Evolutionary conservation across 1,140 invertebrate genomes (phyloP).

Genomic region (Bactericera cockerelli): DNA sequence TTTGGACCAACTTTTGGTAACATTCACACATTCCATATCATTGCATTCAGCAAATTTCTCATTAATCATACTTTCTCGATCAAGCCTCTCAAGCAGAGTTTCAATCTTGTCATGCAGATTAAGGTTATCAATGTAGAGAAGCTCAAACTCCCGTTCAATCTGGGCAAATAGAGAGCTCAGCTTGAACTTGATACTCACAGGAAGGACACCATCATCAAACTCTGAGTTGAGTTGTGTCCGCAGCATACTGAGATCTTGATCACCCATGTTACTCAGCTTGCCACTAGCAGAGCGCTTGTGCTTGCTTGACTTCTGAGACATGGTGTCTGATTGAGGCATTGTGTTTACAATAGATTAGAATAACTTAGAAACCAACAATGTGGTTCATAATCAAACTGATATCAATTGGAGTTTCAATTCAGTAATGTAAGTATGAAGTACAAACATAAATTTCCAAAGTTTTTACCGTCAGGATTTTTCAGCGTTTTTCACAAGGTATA

Average conservation of each 20-base stretch:
- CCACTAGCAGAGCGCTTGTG: neutral
- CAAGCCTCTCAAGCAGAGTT: conserved; percentile 46
- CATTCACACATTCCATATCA: conserved; percentile 38
- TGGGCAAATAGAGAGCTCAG: conserved; percentile 79
- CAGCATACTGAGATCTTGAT: neutral
- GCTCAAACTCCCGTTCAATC: conserved; percentile 96
- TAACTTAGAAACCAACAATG: too few species aligned
- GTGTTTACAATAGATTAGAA: too few species aligned
- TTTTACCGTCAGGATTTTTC: too few species aligned
- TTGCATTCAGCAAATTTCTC: conserved; percentile 48
- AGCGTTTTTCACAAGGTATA: too few species aligned
- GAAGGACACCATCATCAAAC: conserved; percentile 37
- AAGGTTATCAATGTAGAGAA: conserved; percentile 79
- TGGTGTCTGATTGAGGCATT: conserved; percentile 5
- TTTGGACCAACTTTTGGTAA: conserved; percentile 41
- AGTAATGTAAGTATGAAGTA: too few species aligned
- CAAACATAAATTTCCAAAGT: too few species aligned
- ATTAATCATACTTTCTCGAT: conserved; percentile 48
- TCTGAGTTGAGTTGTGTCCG: neutral
- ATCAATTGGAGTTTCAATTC: too few species aligned
- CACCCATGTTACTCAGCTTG: neutral
- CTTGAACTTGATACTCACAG: conserved; percentile 39
- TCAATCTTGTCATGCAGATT: conserved; percentile 79
- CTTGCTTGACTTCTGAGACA: neutral
- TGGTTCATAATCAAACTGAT: too few species aligned